Evolutionary conservation across 2,113 vertebrate genomes (phyloP).

Genomic region (Fregata magnificens): DNA sequence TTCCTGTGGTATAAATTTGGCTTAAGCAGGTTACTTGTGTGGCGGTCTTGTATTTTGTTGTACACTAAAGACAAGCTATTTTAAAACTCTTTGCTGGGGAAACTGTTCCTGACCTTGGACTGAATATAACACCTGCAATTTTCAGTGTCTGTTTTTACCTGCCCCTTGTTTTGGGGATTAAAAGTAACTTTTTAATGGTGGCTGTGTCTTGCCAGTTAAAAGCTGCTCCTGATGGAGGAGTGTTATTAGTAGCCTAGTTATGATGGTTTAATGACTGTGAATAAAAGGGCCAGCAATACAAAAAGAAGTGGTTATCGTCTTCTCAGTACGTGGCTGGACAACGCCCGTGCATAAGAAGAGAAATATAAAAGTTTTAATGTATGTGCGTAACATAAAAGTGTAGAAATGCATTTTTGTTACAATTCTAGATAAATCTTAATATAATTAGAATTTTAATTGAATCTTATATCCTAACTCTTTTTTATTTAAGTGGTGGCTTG

Average conservation of each 20-base stretch:
- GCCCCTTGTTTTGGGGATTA: neutral
- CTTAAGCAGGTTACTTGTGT: neutral
- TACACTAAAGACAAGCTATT: neutral
- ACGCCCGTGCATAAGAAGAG: accelerated
- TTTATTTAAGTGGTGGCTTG: neutral
- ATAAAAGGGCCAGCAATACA: neutral
- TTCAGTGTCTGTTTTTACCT: neutral
- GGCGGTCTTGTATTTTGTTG: neutral
- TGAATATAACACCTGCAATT: neutral
- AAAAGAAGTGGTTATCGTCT: neutral
- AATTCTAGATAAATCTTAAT: neutral
- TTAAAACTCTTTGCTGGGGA: neutral
- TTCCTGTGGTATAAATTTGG: neutral
- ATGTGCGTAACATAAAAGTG: accelerated
- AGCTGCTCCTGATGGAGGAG: neutral
- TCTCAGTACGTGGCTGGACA: accelerated
- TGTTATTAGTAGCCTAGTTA: neutral
- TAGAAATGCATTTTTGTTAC: neutral
- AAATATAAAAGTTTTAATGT: neutral
- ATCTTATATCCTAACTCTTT: neutral
- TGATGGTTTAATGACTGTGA: neutral
- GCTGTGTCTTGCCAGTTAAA: neutral
- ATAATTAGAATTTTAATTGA: neutral
- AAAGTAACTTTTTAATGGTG: neutral
- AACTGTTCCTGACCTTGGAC: neutral